phyloP scores from a whole-genome alignment of 2,113 vertebrate genomes.

The Scytalopus superciliaris region DNA sequence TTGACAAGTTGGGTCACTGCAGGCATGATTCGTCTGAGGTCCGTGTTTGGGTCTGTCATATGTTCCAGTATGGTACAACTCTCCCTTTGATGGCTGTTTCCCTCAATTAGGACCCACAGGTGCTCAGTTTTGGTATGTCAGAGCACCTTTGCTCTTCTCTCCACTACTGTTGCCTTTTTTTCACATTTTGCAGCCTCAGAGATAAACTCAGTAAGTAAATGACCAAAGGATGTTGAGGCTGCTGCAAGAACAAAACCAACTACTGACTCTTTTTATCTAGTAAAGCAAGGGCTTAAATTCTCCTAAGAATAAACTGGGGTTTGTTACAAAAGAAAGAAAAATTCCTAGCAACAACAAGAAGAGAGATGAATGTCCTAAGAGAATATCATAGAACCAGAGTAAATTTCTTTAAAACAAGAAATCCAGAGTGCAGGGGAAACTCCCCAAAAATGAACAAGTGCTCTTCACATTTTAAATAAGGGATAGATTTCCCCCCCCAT shows the following conservation, averaged over 20 bases:
- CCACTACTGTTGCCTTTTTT: background rate
- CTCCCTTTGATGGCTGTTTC: background rate
- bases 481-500: background rate
- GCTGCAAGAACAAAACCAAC: constrained; percentile 33
- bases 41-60: fast-evolving
- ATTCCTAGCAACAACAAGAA: constrained; percentile 29
- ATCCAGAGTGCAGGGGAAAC: background rate
- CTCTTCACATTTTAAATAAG: constrained; percentile 45
- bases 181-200: background rate
- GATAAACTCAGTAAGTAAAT: constrained; percentile 7
- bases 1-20: background rate
- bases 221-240: constrained; percentile 4
- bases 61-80: background rate
- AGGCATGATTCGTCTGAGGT: background rate
- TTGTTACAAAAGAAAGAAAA: constrained; percentile 42
- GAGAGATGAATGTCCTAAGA: constrained; percentile 23
- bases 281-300: constrained; percentile 29
- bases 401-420: constrained; percentile 29
- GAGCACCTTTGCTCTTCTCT: background rate
- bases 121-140: background rate
- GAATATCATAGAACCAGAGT: background rate
- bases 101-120: fast-evolving
- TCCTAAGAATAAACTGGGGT: constrained; percentile 25
- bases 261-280: constrained; percentile 43
- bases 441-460: constrained; percentile 56